Base-by-base conservation (phyloP, 2,888 invertebrate genomes). In the Calephelis perditalis region DNA sequence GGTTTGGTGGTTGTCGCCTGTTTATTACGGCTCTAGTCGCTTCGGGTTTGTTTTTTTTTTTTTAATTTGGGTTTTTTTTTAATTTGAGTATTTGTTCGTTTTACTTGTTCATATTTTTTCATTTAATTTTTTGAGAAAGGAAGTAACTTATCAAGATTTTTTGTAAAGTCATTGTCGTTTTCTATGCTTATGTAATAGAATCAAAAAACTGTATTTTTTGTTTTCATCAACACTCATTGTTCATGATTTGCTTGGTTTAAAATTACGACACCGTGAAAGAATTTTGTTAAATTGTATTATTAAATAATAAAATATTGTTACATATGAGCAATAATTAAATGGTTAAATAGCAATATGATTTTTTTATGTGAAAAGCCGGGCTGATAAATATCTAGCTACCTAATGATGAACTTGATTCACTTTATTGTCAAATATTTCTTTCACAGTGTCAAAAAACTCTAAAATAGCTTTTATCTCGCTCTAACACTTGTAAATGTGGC, bases 11-110 rank as follows among this genome's bases (percentile, higher is more conserved):
- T n/a, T n/a, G n/a, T n/a, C n/a, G n/a, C n/a, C n/a, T n/a, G n/a
- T n/a, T n/a, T n/a, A n/a, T n/a, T n/a, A n/a, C n/a, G n/a, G n/a
- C n/a, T n/a, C n/a, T n/a, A n/a, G n/a, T n/a, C 94, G 94, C 78
- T 95, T 94, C 92, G 95, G 95, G 95, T 95, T 93, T 91, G 95
- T 90, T 63, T 65, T 54, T 56, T 58, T 61, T 60, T 63, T 64
- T 61, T n/a, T 57, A 58, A 47, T 36, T 52, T 62, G 61, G 55
- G 40, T 40, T 40, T 5, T 40, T 40, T 40, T 40, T 40, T 40
- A 62, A 59, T 40, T 40, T 40, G 59, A 60, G 54, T 56, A 61
- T 26, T 58, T 10, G n/a, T 55, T 58, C 35, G 11, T 45, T 56
- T 54, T 12, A 57, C 58, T 59, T 63, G 61, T 59, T 12, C 56